A percentile compares a stretch with the other conserved stretches of the same genome.
Conservation (phyloP, 2,797 vertebrate species). For the Melanotaenia maccullochi region DNA sequence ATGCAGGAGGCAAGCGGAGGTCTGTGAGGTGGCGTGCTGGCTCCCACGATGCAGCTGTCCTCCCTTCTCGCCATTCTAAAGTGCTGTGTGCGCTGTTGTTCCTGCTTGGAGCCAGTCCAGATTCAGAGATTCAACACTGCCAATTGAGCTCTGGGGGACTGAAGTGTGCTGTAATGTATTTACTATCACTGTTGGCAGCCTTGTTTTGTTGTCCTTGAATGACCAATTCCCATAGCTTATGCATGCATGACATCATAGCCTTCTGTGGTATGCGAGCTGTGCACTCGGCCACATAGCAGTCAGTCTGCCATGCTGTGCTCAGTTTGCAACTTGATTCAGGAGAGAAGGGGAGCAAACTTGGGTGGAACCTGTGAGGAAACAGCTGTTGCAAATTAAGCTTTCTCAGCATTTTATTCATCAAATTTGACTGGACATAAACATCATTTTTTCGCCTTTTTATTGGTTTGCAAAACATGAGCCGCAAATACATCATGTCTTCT, state of each 20-base stretch:
- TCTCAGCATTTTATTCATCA: slow-evolving; percentile 11
- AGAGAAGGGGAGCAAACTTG: slow-evolving; percentile 6
- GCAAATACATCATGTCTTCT: slow-evolving; percentile 6
- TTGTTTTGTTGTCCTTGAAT: slow-evolving; percentile 74
- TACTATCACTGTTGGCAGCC: slow-evolving; percentile 75
- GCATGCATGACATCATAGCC: slow-evolving; percentile 71
- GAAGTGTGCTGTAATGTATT: slow-evolving; percentile 79
- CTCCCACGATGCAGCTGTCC: slow-evolving; percentile 78
- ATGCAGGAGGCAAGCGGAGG: slow-evolving; percentile 69
- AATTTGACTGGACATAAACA: slow-evolving; percentile 28
- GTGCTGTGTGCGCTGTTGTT: slow-evolving; percentile 70
- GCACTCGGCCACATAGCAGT: slow-evolving; percentile 48
- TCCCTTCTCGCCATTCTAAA: slow-evolving; percentile 55
- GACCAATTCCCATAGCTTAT: slow-evolving; percentile 65
- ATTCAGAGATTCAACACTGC: slow-evolving; percentile 65
- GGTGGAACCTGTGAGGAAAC: slow-evolving; percentile 47
- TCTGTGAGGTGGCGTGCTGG: slow-evolving; percentile 63
- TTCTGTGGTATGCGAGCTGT: slow-evolving; percentile 59
- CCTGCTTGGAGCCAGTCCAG: slow-evolving; percentile 70
- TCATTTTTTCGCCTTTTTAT: background rate
- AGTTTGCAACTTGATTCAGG: slow-evolving; percentile 54
- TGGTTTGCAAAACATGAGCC: slow-evolving; percentile 7
- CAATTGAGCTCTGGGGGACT: slow-evolving; percentile 72
- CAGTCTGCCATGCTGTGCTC: slow-evolving; percentile 28
- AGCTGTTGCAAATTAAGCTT: slow-evolving; percentile 44